A percentile compares a stretch with the other conserved stretches of the same genome.
Conservation (phyloP, 2,888 invertebrate species). For the Onchidella celtica region DNA sequence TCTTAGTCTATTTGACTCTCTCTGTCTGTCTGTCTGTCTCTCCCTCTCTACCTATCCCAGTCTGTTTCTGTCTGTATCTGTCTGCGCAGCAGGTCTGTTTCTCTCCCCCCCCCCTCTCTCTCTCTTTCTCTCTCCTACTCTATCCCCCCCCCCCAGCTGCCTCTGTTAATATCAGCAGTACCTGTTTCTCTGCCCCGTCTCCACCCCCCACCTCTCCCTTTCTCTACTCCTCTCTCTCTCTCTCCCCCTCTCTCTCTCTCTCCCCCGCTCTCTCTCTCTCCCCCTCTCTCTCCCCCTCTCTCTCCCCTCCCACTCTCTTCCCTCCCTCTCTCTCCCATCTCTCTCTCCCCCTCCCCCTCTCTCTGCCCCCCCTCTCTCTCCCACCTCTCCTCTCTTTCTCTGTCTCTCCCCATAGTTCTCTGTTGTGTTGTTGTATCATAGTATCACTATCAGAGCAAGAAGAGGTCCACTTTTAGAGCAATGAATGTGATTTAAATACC, state of each 20-base stretch:
- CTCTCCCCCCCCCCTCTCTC: neutral
- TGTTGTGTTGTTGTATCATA: neutral
- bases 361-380: neutral
- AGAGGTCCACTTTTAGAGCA: neutral
- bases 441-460: neutral
- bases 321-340: neutral
- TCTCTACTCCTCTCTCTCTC: neutral
- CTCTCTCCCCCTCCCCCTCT: constrained; percentile 8
- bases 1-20: neutral
- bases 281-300: neutral
- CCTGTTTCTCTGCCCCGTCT: neutral
- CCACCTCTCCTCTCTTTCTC: neutral
- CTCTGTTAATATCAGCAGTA: neutral
- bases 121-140: neutral
- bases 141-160: neutral
- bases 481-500: too few species aligned
- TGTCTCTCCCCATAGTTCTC: neutral
- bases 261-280: neutral
- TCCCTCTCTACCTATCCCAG: too few species aligned
- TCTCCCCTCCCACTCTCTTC: neutral
- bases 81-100: neutral
- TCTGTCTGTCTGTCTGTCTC: neutral
- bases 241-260: neutral
- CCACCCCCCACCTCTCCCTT: neutral
- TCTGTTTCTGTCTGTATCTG: neutral